phyloP scores from a whole-genome alignment of 2,797 vertebrate genomes.

The Muscicapa comitata region DNA sequence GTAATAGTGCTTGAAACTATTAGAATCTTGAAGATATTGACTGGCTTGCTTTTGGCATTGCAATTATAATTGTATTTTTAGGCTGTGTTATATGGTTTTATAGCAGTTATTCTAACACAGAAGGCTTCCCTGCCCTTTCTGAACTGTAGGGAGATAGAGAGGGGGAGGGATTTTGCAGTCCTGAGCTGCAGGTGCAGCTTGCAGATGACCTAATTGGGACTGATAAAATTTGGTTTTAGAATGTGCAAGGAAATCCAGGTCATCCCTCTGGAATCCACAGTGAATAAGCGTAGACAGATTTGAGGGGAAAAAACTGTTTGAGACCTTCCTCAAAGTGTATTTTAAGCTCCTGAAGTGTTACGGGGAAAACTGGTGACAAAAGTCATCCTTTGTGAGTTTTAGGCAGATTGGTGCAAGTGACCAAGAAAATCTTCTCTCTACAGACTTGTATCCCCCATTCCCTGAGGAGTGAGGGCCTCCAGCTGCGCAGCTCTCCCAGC shows the following conservation, averaged over 20 bases:
- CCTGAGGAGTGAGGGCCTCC: not conserved
- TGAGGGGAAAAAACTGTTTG: slow-evolving; percentile 18
- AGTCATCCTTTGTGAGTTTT: slow-evolving; percentile 43
- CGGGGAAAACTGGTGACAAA: slow-evolving; percentile 41
- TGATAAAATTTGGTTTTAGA: slow-evolving; percentile 58
- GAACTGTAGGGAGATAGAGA: slow-evolving; percentile 11
- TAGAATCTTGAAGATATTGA: slow-evolving; percentile 73
- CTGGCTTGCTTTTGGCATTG: slow-evolving; percentile 67
- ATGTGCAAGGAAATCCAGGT: slow-evolving; percentile 74
- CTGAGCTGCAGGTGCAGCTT: slow-evolving; percentile 55
- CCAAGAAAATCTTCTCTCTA: not conserved
- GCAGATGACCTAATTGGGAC: slow-evolving; percentile 53
- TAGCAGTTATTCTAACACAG: slow-evolving; percentile 62
- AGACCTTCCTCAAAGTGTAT: slow-evolving; percentile 50
- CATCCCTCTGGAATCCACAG: slow-evolving; percentile 69
- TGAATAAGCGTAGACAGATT: slow-evolving; percentile 40
- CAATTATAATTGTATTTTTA: slow-evolving; percentile 74
- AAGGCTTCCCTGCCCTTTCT: slow-evolving; percentile 37
- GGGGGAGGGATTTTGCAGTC: slow-evolving; percentile 32
- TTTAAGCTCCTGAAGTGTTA: slow-evolving; percentile 68
- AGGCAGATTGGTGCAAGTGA: not conserved
- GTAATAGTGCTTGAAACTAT: slow-evolving; percentile 78
- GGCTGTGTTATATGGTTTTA: slow-evolving; percentile 61
- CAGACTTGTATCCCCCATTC: rapidly evolving
- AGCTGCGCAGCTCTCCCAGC: not conserved